Evolutionary conservation across 2,113 vertebrate genomes (phyloP).

Genomic region (Miniopterus natalensis): DNA sequence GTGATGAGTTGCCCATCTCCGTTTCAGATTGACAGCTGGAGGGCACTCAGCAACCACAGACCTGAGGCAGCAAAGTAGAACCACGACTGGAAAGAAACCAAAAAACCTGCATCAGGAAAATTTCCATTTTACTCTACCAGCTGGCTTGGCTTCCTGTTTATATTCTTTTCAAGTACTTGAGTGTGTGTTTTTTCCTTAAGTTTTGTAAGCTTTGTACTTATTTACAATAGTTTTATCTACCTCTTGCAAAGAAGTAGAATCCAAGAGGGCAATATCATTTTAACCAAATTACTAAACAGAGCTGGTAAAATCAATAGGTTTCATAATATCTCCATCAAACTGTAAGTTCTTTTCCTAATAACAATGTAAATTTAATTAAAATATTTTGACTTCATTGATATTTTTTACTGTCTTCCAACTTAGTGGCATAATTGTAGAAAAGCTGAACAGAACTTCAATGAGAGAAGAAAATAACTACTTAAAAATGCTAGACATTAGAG

Average conservation of each 20-base stretch:
- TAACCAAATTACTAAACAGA: slow-evolving; percentile 19
- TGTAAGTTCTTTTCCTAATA: slow-evolving; percentile 34
- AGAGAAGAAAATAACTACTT: slow-evolving; percentile 30
- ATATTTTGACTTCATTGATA: slow-evolving; percentile 25
- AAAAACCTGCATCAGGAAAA: slow-evolving; percentile 6
- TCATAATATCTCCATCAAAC: slow-evolving; percentile 12
- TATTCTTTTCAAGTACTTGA: slow-evolving; percentile 2
- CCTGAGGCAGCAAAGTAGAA: slow-evolving; percentile 16
- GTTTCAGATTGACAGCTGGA: slow-evolving; percentile 32
- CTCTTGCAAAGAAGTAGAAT: slow-evolving; percentile 1
- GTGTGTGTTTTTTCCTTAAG: not conserved
- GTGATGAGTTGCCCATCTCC: not conserved
- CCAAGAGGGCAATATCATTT: slow-evolving; percentile 14
- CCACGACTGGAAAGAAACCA: not conserved
- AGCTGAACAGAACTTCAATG: not conserved
- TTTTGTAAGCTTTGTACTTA: slow-evolving; percentile 17
- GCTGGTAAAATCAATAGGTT: slow-evolving; percentile 16
- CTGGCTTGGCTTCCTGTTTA: slow-evolving; percentile 49
- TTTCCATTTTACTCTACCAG: slow-evolving; percentile 60
- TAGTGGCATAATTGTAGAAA: slow-evolving; percentile 51
- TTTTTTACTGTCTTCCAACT: slow-evolving; percentile 39
- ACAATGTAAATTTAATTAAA: slow-evolving; percentile 47
- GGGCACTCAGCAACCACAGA: slow-evolving; percentile 13
- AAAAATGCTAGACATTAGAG: not conserved
- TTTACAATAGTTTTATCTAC: slow-evolving; percentile 42